Evolutionary conservation across 2,797 vertebrate genomes (phyloP).

Genomic region (Staurois parvus): DNA sequence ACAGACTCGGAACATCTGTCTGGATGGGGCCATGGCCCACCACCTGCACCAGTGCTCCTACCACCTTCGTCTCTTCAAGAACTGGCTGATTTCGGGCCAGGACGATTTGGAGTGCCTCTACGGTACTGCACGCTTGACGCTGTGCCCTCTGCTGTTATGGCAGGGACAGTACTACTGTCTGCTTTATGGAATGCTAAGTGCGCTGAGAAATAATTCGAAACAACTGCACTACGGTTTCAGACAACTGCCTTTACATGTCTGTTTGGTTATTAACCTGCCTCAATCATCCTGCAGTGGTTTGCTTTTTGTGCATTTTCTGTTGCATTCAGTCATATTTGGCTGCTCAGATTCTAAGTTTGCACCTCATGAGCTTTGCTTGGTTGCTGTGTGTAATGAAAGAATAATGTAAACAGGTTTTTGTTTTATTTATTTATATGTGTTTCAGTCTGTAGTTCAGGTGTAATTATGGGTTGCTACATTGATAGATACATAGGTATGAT

Average conservation of each 20-base stretch:
- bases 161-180: constrained; percentile 67
- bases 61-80: constrained; percentile 98
- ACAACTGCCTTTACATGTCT: constrained; percentile 43
- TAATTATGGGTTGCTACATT: not conserved
- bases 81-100: constrained; percentile 97
- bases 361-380: constrained; percentile 56
- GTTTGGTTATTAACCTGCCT: constrained; percentile 51
- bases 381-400: constrained; percentile 44
- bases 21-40: constrained; percentile 93
- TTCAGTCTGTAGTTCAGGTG: not conserved
- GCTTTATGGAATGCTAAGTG: constrained; percentile 72
- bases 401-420: not conserved
- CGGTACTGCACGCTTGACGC: constrained; percentile 88
- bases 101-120: constrained; percentile 95
- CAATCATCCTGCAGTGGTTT: constrained; percentile 25
- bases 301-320: constrained; percentile 62
- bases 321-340: constrained; percentile 63
- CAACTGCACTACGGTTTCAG: constrained; percentile 12
- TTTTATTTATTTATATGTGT: not conserved
- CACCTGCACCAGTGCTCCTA: constrained; percentile 98
- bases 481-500: not conserved
- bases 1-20: constrained; percentile 82
- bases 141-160: constrained; percentile 65
- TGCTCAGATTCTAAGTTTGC: constrained; percentile 48
- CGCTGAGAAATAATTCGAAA: constrained; percentile 62